Evolutionary conservation across 1,140 invertebrate genomes (phyloP).

Genomic region (Luehdorfia chinensis): DNA sequence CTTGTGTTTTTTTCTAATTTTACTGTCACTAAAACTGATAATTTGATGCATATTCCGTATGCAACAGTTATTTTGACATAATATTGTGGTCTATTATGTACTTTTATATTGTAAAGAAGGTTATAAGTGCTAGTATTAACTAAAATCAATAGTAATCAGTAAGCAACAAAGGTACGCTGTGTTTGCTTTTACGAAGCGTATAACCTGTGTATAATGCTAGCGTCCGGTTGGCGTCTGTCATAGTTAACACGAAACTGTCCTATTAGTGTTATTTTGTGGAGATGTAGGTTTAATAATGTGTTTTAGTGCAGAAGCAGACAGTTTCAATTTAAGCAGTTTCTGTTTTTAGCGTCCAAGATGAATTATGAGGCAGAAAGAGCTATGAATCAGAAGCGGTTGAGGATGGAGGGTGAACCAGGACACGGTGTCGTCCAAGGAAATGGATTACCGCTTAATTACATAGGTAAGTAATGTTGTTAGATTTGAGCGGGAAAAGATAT

Average conservation of each 20-base stretch:
- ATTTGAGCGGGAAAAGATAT: constrained; percentile 32
- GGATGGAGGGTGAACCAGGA: constrained; percentile 74
- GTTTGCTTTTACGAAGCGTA: constrained; percentile 68
- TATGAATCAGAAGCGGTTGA: constrained; percentile 74
- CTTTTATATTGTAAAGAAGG: constrained; percentile 48
- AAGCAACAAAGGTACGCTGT: constrained; percentile 76
- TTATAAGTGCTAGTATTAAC: constrained; percentile 62
- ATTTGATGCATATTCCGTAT: constrained; percentile 72
- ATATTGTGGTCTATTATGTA: constrained; percentile 66
- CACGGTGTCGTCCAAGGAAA: constrained; percentile 74
- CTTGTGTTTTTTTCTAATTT: constrained; percentile 76
- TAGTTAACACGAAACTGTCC: constrained; percentile 53
- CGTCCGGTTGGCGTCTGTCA: constrained; percentile 77
- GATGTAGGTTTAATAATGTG: constrained; percentile 36
- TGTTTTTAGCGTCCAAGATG: constrained; percentile 73
- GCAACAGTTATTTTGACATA: constrained; percentile 69
- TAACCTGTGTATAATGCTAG: constrained; percentile 76
- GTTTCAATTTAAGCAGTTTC: constrained; percentile 41
- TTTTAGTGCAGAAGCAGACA: constrained; percentile 26
- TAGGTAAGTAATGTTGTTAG: constrained; percentile 46
- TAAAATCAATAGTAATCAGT: constrained; percentile 76
- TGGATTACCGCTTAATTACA: constrained; percentile 74
- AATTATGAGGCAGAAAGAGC: constrained; percentile 77
- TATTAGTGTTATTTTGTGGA: constrained; percentile 43
- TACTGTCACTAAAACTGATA: constrained; percentile 69